Evolutionary conservation across 23 tunicate genomes (phyloP).

Genomic region (Ascidia mentula): DNA sequence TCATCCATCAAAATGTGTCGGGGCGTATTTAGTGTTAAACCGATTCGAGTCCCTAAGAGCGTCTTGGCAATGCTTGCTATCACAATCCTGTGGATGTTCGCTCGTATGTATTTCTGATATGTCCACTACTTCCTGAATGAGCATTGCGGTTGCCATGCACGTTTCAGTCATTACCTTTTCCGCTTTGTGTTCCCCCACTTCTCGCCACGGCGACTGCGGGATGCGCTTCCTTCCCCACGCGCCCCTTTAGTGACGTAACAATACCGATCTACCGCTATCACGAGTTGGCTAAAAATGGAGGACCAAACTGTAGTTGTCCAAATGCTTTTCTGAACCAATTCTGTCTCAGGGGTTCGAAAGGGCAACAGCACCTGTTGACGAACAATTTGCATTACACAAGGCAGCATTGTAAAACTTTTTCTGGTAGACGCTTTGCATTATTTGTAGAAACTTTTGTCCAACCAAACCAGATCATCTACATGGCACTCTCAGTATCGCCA

Average conservation of each 20-base stretch:
- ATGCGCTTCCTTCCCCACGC: slow-evolving; percentile 25
- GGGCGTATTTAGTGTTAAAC: not conserved
- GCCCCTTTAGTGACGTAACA: slow-evolving; percentile 67
- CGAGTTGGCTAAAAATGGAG: slow-evolving; percentile 79
- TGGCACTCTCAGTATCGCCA: no score
- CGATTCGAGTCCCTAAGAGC: not conserved
- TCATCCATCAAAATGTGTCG: no score
- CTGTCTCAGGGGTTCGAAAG: slow-evolving; percentile 65
- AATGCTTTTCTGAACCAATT: slow-evolving; percentile 67
- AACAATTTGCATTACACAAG: no score
- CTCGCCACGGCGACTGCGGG: slow-evolving; percentile 8
- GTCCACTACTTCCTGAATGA: no score
- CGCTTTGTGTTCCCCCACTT: slow-evolving; percentile 49
- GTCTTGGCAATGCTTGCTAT: not conserved
- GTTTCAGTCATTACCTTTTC: slow-evolving; percentile 60
- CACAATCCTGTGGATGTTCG: not conserved
- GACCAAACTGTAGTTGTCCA: slow-evolving; percentile 92
- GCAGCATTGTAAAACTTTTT: no score
- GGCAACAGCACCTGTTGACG: slow-evolving; percentile 63
- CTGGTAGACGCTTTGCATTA: no score
- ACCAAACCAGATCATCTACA: no score
- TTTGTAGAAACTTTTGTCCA: no score
- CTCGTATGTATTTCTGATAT: no score
- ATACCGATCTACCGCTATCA: slow-evolving; percentile 87
- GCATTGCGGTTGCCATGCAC: no score